phyloP scores from a whole-genome alignment of 2,888 invertebrate genomes.

The Drosophila neonasuta region DNA sequence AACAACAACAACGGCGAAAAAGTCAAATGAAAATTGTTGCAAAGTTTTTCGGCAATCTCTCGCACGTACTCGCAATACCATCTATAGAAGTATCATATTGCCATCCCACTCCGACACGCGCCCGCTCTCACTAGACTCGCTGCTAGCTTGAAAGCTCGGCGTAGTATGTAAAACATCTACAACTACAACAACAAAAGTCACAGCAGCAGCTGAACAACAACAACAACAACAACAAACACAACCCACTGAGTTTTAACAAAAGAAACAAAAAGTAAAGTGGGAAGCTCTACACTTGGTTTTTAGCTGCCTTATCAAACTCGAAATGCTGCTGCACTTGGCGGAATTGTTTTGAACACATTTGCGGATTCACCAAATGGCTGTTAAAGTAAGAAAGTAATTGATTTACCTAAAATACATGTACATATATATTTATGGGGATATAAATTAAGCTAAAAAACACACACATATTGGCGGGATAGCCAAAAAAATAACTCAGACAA shows the following conservation, averaged over 20 bases:
- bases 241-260: slow-evolving; percentile 17
- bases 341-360: slow-evolving; percentile 52
- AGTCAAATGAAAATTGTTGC: slow-evolving; percentile 19
- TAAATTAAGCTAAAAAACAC: slow-evolving; percentile 37
- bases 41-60: slow-evolving; percentile 33
- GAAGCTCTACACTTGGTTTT: slow-evolving; percentile 43
- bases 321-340: slow-evolving; percentile 55
- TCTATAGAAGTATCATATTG: slow-evolving; percentile 32
- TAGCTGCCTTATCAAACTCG: slow-evolving; percentile 12
- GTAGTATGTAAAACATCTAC: slow-evolving; percentile 36
- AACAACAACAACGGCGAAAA: slow-evolving; percentile 1
- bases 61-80: slow-evolving; percentile 18
- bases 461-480: slow-evolving; percentile 8
- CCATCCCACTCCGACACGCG: slow-evolving; percentile 51
- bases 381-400: slow-evolving; percentile 58
- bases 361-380: slow-evolving; percentile 72
- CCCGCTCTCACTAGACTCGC: slow-evolving; percentile 24
- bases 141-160: slow-evolving; percentile 57
- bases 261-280: slow-evolving; percentile 2
- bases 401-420: slow-evolving; percentile 6
- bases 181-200: slow-evolving; percentile 1
- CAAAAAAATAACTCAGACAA: background rate
- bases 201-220: slow-evolving; percentile 1
- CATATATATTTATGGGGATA: slow-evolving; percentile 31
- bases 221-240: slow-evolving; percentile 2